These are phyloP conservation scores for Caenorhabditis sp. DNA, from an alignment of 2,888 invertebrate genomes.

Conservation along the genomic window DNA sequence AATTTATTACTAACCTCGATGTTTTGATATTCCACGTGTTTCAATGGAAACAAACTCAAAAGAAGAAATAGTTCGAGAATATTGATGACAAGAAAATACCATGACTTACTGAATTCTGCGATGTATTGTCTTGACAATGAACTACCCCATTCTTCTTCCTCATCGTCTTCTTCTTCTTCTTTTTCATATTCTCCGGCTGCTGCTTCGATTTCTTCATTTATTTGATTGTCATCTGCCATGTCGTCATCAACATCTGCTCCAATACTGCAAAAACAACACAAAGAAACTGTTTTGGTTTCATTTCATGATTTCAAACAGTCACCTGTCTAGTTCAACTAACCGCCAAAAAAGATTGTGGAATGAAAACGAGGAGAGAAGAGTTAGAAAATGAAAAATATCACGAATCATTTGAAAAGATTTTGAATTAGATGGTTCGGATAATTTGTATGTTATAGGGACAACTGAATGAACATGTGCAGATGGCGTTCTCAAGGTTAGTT, in stretches of 20 bases:
- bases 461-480: no score
- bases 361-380: no score
- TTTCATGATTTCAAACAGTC: no score
- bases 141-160: constrained; percentile 26
- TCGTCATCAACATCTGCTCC: not conserved
- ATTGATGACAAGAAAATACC: not conserved
- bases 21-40: constrained; percentile 13
- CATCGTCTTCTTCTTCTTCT: constrained; percentile 4
- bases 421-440: no score
- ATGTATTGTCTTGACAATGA: constrained; percentile 14
- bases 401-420: no score
- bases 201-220: not conserved
- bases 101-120: constrained; percentile 24
- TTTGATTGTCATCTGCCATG: not conserved
- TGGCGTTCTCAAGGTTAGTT: no score
- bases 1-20: constrained; percentile 10
- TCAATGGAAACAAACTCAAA: constrained; percentile 23
- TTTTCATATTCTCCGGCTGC: not conserved
- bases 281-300: no score
- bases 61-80: constrained; percentile 1
- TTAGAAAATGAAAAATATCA: no score
- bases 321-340: no score
- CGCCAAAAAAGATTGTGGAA: no score
- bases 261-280: no score
- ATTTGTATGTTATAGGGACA: no score